These are phyloP conservation scores for Schizopygopsis malacanthus DNA, from an alignment of 2,797 vertebrate genomes.

Conservation along the genomic window DNA sequence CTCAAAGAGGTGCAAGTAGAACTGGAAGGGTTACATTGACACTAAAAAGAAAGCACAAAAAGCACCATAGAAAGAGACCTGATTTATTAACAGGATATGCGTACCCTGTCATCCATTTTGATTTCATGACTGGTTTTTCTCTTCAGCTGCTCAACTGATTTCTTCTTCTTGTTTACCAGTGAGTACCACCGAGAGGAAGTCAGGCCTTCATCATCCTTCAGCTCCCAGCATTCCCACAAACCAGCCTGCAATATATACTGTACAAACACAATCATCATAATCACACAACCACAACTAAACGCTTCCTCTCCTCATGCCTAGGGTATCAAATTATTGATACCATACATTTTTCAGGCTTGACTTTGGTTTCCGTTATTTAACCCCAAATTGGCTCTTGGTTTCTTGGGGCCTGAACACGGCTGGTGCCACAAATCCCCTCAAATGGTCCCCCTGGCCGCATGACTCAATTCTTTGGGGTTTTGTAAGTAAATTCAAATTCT, in stretches of 20 bases:
- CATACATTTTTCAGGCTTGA: slow-evolving; percentile 63
- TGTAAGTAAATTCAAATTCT: slow-evolving; percentile 59
- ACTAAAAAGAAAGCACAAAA: not conserved
- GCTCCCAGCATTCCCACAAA: slow-evolving; percentile 56
- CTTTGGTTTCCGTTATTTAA: slow-evolving; percentile 40
- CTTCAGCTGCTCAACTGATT: slow-evolving; percentile 62
- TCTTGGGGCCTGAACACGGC: slow-evolving; percentile 27
- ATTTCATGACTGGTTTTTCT: slow-evolving; percentile 64
- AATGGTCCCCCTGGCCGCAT: slow-evolving; percentile 35
- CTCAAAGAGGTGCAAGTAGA: not conserved
- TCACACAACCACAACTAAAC: slow-evolving; percentile 58
- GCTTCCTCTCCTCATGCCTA: slow-evolving; percentile 67
- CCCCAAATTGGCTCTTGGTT: slow-evolving; percentile 59
- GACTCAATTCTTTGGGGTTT: slow-evolving; percentile 52
- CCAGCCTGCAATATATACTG: slow-evolving; percentile 15
- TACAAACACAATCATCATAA: slow-evolving; percentile 66
- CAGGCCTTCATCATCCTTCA: slow-evolving; percentile 62
- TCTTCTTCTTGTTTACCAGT: slow-evolving; percentile 70
- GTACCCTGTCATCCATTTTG: slow-evolving; percentile 47
- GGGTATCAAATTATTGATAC: slow-evolving; percentile 63
- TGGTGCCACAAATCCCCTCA: slow-evolving; percentile 54
- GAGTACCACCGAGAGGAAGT: slow-evolving; percentile 68
- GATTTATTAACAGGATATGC: not conserved
- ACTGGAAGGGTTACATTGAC: not conserved
- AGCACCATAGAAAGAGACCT: not conserved